Conservation (phyloP, 2,888 invertebrate genomes). For the Sphaerophoria rueppellii region DNA sequence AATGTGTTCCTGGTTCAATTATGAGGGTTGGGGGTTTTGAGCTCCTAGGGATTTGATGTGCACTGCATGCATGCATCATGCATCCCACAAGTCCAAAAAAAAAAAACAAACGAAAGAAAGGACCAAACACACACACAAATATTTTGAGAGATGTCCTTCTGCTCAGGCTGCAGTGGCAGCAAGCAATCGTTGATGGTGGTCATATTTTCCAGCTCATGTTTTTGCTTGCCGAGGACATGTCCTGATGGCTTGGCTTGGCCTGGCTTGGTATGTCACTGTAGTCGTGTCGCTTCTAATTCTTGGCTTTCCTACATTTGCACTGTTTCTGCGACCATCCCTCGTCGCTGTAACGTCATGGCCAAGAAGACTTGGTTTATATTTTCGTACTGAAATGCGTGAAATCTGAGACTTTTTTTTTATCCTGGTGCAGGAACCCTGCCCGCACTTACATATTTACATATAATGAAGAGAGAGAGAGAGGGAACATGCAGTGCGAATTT, state of each 20-base stretch:
- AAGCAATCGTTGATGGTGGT: slow-evolving; percentile 13
- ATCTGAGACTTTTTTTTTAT: slow-evolving; percentile 70
- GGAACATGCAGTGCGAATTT: slow-evolving; percentile 2
- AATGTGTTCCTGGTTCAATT: slow-evolving; percentile 33
- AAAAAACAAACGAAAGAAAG: slow-evolving; percentile 1
- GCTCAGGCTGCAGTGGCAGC: slow-evolving; percentile 35
- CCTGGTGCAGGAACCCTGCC: slow-evolving; percentile 12
- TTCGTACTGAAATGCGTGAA: slow-evolving; percentile 67
- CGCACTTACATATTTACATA: slow-evolving; percentile 70
- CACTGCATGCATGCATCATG: slow-evolving; percentile 68
- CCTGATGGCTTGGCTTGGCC: slow-evolving; percentile 25
- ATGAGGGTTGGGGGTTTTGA: neutral
- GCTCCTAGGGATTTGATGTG: slow-evolving; percentile 27
- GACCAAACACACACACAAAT: slow-evolving; percentile 37
- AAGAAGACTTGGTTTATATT: slow-evolving; percentile 22
- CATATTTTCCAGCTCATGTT: slow-evolving; percentile 21
- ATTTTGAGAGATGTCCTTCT: slow-evolving; percentile 61
- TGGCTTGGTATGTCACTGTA: slow-evolving; percentile 7
- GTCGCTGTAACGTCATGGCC: slow-evolving; percentile 7
- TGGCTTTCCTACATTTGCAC: neutral
- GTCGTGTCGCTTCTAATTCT: slow-evolving; percentile 59
- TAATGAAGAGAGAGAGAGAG: slow-evolving; percentile 68
- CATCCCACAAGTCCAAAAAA: slow-evolving; percentile 55
- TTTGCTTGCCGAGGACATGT: neutral
- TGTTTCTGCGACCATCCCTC: slow-evolving; percentile 9